phyloP scores from a whole-genome alignment of 2,888 invertebrate genomes.

The Lepidocyrtinus sp. region DNA sequence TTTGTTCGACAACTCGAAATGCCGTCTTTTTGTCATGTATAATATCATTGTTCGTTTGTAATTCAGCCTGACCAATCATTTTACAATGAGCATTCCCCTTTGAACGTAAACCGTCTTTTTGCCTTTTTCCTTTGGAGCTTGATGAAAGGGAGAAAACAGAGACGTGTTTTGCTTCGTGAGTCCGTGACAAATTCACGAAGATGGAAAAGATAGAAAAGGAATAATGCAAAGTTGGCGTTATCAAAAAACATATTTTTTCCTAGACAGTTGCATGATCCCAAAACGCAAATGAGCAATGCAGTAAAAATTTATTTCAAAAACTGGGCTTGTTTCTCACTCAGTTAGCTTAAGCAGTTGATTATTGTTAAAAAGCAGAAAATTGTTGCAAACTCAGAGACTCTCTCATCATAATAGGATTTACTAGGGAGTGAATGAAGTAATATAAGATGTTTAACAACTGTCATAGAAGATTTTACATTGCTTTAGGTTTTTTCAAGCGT shows the following conservation, averaged over 20 bases:
- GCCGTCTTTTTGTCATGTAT: background rate
- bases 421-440: background rate
- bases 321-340: background rate
- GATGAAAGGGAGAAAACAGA: background rate
- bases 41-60: background rate
- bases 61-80: conserved; percentile 26
- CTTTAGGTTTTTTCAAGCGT: background rate
- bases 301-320: too few species aligned
- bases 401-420: background rate
- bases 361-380: background rate
- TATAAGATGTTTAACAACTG: too few species aligned
- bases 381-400: background rate
- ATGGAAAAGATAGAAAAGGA: background rate
- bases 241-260: background rate
- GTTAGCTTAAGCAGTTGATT: background rate
- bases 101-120: background rate
- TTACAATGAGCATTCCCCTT: background rate
- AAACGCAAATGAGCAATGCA: background rate
- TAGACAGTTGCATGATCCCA: background rate
- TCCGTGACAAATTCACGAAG: conserved; percentile 27
- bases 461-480: background rate
- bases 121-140: background rate
- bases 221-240: background rate
- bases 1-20: background rate
- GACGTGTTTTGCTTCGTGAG: conserved; percentile 9